These are phyloP conservation scores for Suricata suricatta DNA, from an alignment of 2,113 vertebrate genomes.

Conservation along the genomic window DNA sequence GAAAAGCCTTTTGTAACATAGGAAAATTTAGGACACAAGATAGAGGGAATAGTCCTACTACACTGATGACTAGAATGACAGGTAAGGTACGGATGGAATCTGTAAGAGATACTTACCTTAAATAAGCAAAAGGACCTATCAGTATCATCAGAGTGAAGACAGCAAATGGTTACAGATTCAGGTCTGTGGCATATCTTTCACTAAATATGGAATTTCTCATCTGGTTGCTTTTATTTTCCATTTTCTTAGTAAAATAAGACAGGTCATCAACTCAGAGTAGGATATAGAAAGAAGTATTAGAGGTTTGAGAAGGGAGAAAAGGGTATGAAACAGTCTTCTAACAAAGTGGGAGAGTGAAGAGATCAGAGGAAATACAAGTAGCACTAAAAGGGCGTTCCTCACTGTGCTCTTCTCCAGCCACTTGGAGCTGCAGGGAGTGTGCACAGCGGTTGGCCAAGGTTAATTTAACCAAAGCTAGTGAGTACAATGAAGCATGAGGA, in stretches of 20 bases:
- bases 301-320: not conserved
- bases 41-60: not conserved
- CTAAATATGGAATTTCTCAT: not conserved
- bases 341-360: not conserved
- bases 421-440: not conserved
- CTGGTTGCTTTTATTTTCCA: not conserved
- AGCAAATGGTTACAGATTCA: not conserved
- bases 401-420: not conserved
- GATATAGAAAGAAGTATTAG: not conserved
- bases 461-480: not conserved
- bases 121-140: not conserved
- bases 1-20: not conserved
- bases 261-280: not conserved
- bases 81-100: not conserved
- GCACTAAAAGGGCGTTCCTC: not conserved
- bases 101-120: not conserved
- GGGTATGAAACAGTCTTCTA: not conserved
- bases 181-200: not conserved
- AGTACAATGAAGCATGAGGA: not conserved
- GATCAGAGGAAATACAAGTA: not conserved
- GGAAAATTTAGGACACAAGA: not conserved
- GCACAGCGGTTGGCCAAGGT: not conserved
- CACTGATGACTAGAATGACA: not conserved
- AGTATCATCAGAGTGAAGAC: not conserved
- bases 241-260: constrained; percentile 16